These are phyloP conservation scores for Donacobius atricapilla DNA, from an alignment of 2,113 vertebrate genomes.

Conservation along the genomic window DNA sequence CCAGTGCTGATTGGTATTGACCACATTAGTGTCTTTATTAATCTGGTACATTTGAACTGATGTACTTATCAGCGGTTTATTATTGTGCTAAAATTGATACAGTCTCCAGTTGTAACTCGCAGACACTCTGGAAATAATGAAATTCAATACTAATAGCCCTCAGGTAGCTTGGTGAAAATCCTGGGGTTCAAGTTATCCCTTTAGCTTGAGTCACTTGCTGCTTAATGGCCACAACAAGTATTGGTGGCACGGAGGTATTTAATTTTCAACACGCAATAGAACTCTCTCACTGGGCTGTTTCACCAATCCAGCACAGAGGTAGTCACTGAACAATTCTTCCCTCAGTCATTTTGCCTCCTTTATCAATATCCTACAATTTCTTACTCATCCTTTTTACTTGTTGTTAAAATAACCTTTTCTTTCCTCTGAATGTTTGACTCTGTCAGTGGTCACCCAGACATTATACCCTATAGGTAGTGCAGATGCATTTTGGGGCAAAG, in stretches of 20 bases:
- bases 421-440: background rate
- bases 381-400: background rate
- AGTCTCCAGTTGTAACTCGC: background rate
- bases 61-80: background rate
- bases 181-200: constrained; percentile 18
- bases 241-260: background rate
- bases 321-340: background rate
- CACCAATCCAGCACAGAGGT: background rate
- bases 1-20: background rate
- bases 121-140: constrained; percentile 17
- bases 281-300: background rate
- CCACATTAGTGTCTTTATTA: constrained; percentile 36
- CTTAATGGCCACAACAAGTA: constrained; percentile 25
- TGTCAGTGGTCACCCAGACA: background rate
- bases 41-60: constrained; percentile 24
- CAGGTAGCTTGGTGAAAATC: constrained; percentile 2
- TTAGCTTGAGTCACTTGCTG: constrained; percentile 34
- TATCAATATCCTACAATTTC: background rate
- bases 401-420: background rate
- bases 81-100: constrained; percentile 6
- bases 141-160: constrained; percentile 27
- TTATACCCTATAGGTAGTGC: background rate
- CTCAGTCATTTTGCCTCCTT: background rate
- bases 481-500: background rate
- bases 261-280: background rate